Evolutionary conservation across 2,113 vertebrate species (phyloP).

Genomic region (Onychostruthus taczanowskii): DNA sequence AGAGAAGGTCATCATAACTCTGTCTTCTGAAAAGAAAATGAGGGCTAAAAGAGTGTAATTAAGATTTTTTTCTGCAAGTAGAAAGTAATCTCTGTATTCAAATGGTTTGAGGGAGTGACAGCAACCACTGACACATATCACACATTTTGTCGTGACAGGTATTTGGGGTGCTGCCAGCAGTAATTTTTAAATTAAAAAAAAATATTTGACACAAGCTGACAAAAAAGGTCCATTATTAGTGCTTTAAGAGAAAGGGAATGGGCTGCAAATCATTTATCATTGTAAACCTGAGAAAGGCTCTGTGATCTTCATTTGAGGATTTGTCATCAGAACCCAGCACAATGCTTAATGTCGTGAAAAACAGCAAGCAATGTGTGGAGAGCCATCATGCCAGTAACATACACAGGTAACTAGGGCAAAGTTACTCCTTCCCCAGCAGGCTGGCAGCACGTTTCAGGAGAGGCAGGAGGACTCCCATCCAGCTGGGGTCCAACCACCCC

Average conservation of each 20-base stretch:
- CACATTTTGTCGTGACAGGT: background rate
- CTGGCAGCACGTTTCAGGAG: background rate
- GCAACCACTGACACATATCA: background rate
- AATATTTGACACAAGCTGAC: background rate
- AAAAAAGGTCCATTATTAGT: background rate
- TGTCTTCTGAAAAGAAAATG: slow-evolving; percentile 41
- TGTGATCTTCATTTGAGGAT: background rate
- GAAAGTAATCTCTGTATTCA: background rate
- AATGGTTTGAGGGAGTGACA: background rate
- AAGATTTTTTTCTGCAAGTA: background rate
- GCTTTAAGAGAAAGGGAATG: background rate
- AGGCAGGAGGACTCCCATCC: background rate
- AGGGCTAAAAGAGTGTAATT: slow-evolving; percentile 23
- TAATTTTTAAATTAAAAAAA: background rate
- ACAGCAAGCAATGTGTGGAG: background rate
- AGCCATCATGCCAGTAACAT: fast-evolving
- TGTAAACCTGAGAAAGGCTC: background rate
- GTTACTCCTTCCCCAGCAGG: background rate
- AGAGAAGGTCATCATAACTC: slow-evolving; percentile 22
- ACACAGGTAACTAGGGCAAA: background rate
- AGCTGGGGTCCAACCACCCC: fast-evolving
- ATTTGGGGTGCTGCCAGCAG: background rate
- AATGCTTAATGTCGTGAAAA: background rate
- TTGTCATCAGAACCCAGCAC: background rate
- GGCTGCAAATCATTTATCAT: background rate